A percentile compares a stretch with the other conserved stretches of the same genome.
These are phyloP conservation scores for Hylia prasina DNA, from an alignment of 2,113 vertebrate species.

Conservation along the genomic window DNA sequence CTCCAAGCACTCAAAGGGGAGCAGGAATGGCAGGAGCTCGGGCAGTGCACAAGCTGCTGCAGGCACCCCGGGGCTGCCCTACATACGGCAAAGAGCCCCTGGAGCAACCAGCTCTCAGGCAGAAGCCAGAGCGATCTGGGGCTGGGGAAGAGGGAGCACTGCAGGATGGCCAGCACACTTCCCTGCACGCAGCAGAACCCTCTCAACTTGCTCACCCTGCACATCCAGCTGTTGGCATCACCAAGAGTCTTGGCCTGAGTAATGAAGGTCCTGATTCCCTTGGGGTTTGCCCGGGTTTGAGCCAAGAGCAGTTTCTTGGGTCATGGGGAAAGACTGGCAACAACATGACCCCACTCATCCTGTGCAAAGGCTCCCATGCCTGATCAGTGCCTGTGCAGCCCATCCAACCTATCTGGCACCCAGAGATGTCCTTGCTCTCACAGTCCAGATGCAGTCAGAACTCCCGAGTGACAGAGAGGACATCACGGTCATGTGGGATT, in stretches of 20 bases:
- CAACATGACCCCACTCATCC: fast-evolving
- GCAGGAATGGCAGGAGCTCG: neutral
- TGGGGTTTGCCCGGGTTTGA: neutral
- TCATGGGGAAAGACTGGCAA: neutral
- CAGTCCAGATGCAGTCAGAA: fast-evolving
- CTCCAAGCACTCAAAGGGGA: neutral
- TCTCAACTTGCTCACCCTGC: neutral
- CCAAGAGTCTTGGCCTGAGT: neutral
- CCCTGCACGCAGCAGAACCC: neutral
- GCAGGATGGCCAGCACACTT: fast-evolving
- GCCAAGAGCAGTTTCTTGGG: neutral
- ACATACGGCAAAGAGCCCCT: neutral
- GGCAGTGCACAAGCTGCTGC: neutral
- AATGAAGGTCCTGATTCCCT: fast-evolving
- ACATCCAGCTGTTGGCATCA: neutral
- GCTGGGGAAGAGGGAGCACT: neutral
- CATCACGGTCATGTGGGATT: neutral
- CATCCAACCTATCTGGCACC: neutral
- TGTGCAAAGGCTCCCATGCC: neutral
- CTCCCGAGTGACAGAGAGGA: neutral
- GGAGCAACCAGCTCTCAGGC: fast-evolving
- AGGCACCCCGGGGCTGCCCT: constrained; percentile 8
- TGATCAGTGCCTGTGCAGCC: neutral
- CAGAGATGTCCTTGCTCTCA: neutral
- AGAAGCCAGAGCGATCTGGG: fast-evolving